phyloP scores from a whole-genome alignment of 2,888 invertebrate genomes.

The Drosophila colorata region DNA sequence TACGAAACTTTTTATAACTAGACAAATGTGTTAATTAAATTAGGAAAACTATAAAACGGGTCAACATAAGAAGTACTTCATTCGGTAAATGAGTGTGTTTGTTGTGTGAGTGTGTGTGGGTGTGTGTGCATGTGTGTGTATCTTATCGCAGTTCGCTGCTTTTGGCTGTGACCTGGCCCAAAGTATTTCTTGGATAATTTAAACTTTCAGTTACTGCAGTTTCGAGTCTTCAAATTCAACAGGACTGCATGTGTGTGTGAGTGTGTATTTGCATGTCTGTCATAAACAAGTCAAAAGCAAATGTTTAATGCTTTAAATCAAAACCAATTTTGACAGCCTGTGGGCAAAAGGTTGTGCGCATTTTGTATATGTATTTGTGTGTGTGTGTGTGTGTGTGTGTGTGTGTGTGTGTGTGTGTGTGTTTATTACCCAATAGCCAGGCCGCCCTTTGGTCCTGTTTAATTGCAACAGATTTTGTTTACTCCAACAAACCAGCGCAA shows the following conservation, averaged over 20 bases:
- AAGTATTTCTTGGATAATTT: conserved; percentile 1
- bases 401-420: background rate
- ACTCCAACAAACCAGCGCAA: conserved; percentile 5
- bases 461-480: conserved; percentile 6
- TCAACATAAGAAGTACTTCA: background rate
- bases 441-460: too few species aligned
- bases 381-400: background rate
- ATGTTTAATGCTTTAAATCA: conserved; percentile 37
- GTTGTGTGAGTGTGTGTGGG: background rate
- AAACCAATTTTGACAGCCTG: conserved; percentile 26
- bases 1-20: conserved; percentile 26
- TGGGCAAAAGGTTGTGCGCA: conserved; percentile 1
- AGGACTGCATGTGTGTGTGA: background rate
- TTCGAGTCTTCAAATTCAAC: background rate
- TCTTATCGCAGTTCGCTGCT: too few species aligned
- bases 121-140: background rate
- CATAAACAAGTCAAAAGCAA: conserved; percentile 39
- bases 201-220: background rate
- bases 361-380: background rate
- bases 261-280: conserved; percentile 5
- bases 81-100: background rate
- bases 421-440: background rate
- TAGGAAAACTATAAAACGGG: conserved; percentile 8
- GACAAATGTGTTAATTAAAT: conserved; percentile 56
- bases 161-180: background rate